Evolutionary conservation across 92 coral and sea anemone species (phyloP).

Genomic region (Phymanthus crucifer): DNA sequence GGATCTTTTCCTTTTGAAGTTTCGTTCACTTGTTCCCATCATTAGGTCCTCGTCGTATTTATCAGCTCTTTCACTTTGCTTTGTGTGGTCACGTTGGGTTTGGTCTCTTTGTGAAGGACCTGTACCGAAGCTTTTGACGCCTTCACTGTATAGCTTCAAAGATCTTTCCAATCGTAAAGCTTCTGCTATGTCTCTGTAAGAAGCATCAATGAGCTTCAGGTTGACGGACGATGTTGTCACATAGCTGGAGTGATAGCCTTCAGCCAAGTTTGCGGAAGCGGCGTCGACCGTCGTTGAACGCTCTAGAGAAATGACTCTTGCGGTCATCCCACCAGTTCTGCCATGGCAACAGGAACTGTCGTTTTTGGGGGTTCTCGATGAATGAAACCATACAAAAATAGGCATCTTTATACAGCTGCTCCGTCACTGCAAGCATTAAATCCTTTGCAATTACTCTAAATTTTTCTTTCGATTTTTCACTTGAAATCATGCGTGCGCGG

Average conservation of each 20-base stretch:
- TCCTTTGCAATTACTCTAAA: constrained; percentile 30
- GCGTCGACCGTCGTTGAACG: constrained; percentile 36
- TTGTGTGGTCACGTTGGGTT: not conserved
- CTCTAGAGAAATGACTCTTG: constrained; percentile 26
- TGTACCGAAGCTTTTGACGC: constrained; percentile 18
- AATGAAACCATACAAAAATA: constrained; percentile 2
- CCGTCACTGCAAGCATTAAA: constrained; percentile 19
- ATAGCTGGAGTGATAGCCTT: constrained; percentile 31
- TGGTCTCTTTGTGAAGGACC: constrained; percentile 25
- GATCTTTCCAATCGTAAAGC: constrained; percentile 29
- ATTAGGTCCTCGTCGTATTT: not conserved
- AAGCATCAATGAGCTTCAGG: constrained; percentile 35
- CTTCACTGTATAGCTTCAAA: constrained; percentile 30
- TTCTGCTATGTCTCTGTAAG: constrained; percentile 29
- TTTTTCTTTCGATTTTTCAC: constrained; percentile 12
- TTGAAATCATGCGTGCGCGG: not conserved
- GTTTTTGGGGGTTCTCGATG: constrained; percentile 15
- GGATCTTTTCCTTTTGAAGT: not conserved
- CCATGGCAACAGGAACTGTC: constrained; percentile 20
- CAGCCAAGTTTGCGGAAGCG: constrained; percentile 19
- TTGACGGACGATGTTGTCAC: constrained; percentile 18
- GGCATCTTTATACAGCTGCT: constrained; percentile 9
- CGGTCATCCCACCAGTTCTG: constrained; percentile 36
- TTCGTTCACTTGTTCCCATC: not conserved
- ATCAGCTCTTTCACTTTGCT: constrained; percentile 19